Evolutionary conservation across 1,140 invertebrate species (phyloP).

Genomic region (Euura lappo): DNA sequence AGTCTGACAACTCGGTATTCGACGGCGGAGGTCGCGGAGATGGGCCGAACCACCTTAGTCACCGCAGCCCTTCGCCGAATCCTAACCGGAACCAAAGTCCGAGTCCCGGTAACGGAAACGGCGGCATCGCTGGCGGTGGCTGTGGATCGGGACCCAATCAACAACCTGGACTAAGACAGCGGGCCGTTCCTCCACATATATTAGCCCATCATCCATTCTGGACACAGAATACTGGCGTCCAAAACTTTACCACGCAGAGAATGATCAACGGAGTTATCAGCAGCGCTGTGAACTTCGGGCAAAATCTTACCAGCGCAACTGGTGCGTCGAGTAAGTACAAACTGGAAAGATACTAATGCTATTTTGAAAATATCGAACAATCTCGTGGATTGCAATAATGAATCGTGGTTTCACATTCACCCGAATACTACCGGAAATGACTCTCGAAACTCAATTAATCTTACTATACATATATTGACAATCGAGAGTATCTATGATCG

Average conservation of each 20-base stretch:
- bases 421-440: no score
- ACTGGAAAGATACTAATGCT: no score
- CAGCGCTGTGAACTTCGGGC: constrained; percentile 57
- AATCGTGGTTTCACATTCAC: no score
- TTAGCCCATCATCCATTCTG: constrained; percentile 59
- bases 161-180: constrained; percentile 48
- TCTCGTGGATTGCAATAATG: no score
- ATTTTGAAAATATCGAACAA: no score
- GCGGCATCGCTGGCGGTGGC: background rate
- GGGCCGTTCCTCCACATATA: constrained; percentile 57
- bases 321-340: constrained; percentile 28
- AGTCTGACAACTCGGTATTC: constrained; percentile 62
- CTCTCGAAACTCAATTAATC: no score
- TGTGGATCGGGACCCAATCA: constrained; percentile 35
- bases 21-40: constrained; percentile 57
- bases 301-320: constrained; percentile 42
- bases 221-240: constrained; percentile 59
- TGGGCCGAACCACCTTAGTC: constrained; percentile 43
- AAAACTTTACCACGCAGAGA: constrained; percentile 62
- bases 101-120: constrained; percentile 34
- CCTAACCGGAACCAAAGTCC: constrained; percentile 47
- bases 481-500: no score
- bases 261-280: constrained; percentile 58
- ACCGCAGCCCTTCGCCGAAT: constrained; percentile 56
- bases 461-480: no score